These are phyloP conservation scores for Bolborhynchus lineola DNA, from an alignment of 2,113 vertebrate species.

Conservation along the genomic window DNA sequence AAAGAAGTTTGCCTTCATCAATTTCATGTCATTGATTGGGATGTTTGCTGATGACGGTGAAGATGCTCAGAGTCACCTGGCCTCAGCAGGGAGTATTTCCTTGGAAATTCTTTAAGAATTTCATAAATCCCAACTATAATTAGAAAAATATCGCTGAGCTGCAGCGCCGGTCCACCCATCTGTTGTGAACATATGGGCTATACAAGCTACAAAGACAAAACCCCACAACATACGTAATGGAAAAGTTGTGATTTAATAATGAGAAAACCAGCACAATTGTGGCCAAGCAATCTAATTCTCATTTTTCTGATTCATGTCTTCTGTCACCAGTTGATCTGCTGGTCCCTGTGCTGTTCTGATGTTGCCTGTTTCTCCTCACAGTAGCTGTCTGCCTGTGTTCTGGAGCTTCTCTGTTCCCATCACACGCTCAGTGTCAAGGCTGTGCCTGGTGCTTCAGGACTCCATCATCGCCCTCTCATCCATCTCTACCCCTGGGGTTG, in stretches of 20 bases:
- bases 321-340: not conserved
- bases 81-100: not conserved
- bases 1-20: not conserved
- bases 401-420: not conserved
- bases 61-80: not conserved
- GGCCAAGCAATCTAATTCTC: not conserved
- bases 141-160: not conserved
- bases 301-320: not conserved
- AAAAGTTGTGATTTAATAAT: not conserved
- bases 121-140: not conserved
- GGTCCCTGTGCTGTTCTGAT: fast-evolving
- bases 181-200: not conserved
- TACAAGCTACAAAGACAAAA: not conserved
- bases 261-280: not conserved
- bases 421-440: not conserved
- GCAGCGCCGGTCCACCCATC: not conserved
- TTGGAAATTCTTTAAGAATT: not conserved
- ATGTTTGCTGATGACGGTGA: not conserved
- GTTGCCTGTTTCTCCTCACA: not conserved
- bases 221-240: fast-evolving
- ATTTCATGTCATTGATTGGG: not conserved
- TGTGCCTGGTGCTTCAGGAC: not conserved
- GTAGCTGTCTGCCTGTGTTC: not conserved
- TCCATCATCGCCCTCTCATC: fast-evolving
- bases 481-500: not conserved